Conservation (phyloP, 2,888 invertebrate species). For the Volucella zonaria region DNA sequence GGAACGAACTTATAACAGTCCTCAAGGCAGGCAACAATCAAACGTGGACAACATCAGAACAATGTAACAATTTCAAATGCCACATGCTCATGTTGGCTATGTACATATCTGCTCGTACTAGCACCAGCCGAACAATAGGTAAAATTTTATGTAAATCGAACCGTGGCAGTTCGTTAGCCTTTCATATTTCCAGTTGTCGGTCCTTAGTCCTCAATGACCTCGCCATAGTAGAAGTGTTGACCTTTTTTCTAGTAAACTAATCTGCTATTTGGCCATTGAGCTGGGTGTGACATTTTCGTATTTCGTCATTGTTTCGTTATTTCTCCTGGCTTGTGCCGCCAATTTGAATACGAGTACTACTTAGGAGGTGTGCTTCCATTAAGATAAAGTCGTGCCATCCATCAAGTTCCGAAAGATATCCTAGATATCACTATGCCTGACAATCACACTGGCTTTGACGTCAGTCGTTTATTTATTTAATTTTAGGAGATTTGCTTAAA, state of each 20-base stretch:
- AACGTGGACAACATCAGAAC: not conserved
- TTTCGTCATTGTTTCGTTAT: not conserved
- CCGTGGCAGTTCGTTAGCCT: slow-evolving; percentile 24
- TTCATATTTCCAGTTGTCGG: slow-evolving; percentile 4
- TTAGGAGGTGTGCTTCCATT: slow-evolving; percentile 26
- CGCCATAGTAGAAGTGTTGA: slow-evolving; percentile 22
- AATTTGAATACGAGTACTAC: slow-evolving; percentile 2
- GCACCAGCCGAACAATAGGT: slow-evolving; percentile 3
- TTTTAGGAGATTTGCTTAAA: slow-evolving; percentile 31
- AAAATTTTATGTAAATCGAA: slow-evolving; percentile 19
- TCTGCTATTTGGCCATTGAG: slow-evolving; percentile 16
- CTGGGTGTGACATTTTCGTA: slow-evolving; percentile 17
- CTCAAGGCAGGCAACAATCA: slow-evolving; percentile 1
- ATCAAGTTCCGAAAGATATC: slow-evolving; percentile 21
- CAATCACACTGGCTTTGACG: slow-evolving; percentile 20
- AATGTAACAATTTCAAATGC: slow-evolving; percentile 3
- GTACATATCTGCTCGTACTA: too few species aligned
- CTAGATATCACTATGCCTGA: not conserved
- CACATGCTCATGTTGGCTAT: not conserved
- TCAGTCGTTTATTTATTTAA: slow-evolving; percentile 37
- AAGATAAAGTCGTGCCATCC: slow-evolving; percentile 31
- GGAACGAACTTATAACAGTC: not conserved
- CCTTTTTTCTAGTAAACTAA: slow-evolving; percentile 25
- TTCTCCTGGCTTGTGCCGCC: not conserved
- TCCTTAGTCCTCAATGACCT: not conserved